phyloP scores from a whole-genome alignment of 2,888 invertebrate genomes.

The Meliscaeva auricollis region DNA sequence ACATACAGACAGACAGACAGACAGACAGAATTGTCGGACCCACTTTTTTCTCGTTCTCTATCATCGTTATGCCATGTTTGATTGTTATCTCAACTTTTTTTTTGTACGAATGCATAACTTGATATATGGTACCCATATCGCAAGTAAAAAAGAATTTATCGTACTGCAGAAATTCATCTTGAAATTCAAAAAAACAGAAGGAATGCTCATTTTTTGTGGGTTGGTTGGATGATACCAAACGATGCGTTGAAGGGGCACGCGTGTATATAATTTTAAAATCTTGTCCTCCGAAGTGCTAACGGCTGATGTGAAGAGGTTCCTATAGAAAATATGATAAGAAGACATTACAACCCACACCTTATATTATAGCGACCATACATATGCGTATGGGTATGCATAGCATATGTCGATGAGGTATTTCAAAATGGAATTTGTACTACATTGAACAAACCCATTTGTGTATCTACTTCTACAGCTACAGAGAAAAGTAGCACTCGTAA shows the following conservation, averaged over 20 bases:
- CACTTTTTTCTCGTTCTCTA: no score
- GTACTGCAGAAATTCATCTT: conserved; percentile 3
- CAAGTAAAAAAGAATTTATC: no score
- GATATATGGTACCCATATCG: no score
- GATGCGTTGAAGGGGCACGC: conserved; percentile 57
- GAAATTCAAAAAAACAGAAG: background rate
- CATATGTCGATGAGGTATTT: conserved; percentile 46
- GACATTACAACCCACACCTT: conserved; percentile 51
- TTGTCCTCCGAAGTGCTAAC: conserved; percentile 69
- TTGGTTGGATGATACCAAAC: conserved; percentile 10
- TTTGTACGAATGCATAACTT: no score
- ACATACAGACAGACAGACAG: no score
- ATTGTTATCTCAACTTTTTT: no score
- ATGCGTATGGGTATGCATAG: conserved; percentile 49
- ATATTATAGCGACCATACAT: conserved; percentile 20
- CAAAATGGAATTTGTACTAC: conserved; percentile 44
- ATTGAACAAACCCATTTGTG: conserved; percentile 4
- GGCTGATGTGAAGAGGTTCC: conserved; percentile 70
- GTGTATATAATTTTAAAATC: conserved; percentile 73
- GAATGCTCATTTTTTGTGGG: conserved; percentile 4
- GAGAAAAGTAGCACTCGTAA: conserved; percentile 44
- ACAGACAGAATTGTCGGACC: no score
- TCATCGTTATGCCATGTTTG: no score
- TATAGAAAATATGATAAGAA: conserved; percentile 65
- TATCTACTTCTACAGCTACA: background rate